Conservation (phyloP, 2,888 invertebrate genomes). For the Melolontha melolontha region DNA sequence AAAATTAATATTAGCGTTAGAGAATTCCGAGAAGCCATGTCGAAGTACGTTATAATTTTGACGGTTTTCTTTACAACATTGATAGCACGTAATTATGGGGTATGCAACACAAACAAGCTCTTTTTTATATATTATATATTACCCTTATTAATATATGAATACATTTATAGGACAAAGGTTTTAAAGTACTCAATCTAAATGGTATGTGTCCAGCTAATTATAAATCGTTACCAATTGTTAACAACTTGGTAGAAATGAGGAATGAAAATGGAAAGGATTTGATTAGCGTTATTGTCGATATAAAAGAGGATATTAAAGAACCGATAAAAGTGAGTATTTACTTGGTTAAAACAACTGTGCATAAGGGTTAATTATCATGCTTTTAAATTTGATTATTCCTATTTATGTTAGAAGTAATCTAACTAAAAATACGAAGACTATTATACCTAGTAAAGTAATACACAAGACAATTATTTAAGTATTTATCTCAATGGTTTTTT, state of each 20-base stretch:
- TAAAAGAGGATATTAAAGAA: conserved; percentile 37
- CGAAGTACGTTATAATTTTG: neutral
- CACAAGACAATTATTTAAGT: too few species aligned
- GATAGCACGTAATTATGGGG: neutral
- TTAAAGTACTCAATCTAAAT: conserved; percentile 36
- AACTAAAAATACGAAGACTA: too few species aligned
- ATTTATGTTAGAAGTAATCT: too few species aligned
- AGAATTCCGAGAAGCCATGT: neutral
- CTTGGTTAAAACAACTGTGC: neutral
- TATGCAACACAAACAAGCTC: neutral
- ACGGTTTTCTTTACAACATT: neutral
- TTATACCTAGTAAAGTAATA: too few species aligned
- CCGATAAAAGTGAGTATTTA: conserved; percentile 35
- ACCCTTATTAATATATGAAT: neutral
- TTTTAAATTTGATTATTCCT: too few species aligned
- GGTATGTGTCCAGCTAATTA: conserved; percentile 40
- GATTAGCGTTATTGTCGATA: conserved; percentile 32
- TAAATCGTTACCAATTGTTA: conserved; percentile 41
- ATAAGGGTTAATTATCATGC: too few species aligned
- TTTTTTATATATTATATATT: neutral
- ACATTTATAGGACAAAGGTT: conserved; percentile 37
- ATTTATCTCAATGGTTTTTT: too few species aligned
- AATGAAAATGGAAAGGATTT: conserved; percentile 38
- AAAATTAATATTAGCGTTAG: too few species aligned
- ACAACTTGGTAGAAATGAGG: conserved; percentile 27